phyloP scores from a whole-genome alignment of 92 coral and sea anemone genomes.

The Anthopleura xanthogrammica region DNA sequence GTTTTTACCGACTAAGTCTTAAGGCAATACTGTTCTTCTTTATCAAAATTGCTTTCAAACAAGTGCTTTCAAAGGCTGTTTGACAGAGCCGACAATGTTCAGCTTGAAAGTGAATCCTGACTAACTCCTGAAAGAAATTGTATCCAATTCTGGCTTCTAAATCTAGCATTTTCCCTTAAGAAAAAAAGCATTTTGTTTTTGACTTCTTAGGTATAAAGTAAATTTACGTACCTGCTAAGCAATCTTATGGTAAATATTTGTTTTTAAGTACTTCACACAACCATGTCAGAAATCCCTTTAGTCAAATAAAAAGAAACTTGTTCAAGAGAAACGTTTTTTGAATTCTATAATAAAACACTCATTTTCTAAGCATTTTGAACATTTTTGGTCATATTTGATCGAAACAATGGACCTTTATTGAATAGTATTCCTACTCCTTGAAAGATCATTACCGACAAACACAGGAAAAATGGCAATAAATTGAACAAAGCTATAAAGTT shows the following conservation, averaged over 20 bases:
- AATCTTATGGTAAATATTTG: not conserved
- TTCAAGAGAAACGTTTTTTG: not conserved
- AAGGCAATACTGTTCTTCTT: slow-evolving; percentile 19
- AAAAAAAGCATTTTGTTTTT: not conserved
- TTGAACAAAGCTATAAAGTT: not conserved
- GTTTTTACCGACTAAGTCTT: not conserved
- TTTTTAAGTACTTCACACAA: not conserved
- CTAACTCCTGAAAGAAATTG: not conserved
- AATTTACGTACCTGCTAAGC: not conserved
- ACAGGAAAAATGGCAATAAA: slow-evolving; percentile 1
- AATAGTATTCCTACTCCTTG: not conserved
- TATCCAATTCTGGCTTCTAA: not conserved
- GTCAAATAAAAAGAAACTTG: not conserved
- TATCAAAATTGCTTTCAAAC: slow-evolving; percentile 2
- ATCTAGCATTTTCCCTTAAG: not conserved
- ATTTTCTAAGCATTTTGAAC: too few relatives aligned
- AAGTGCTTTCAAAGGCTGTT: not conserved
- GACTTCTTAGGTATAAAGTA: not conserved
- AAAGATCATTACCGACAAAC: not conserved
- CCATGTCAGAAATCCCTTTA: not conserved
- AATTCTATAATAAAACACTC: too few relatives aligned
- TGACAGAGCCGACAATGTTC: not conserved
- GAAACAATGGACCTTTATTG: not conserved
- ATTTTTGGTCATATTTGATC: not conserved
- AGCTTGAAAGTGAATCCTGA: not conserved